phyloP scores from a whole-genome alignment of 2,888 invertebrate genomes.

The Drosophila mettleri region DNA sequence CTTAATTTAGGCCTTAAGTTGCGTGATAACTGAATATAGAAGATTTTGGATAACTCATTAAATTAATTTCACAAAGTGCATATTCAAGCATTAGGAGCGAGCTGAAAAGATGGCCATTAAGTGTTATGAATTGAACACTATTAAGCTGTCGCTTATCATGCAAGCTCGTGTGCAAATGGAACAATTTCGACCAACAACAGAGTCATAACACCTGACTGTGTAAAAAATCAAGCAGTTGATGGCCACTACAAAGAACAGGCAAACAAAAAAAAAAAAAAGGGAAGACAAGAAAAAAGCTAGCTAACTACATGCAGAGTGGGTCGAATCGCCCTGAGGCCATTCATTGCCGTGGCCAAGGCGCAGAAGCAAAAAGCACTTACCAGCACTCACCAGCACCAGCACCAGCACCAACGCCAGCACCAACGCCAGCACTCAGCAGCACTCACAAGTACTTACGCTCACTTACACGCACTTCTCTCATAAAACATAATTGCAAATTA shows the following conservation, averaged over 20 bases:
- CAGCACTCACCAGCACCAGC: slow-evolving; percentile 45
- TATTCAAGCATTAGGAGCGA: neutral
- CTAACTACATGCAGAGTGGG: slow-evolving; percentile 1
- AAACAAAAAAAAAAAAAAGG: neutral
- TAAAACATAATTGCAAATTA: slow-evolving; percentile 58
- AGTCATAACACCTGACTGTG: neutral
- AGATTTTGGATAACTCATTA: too few species aligned
- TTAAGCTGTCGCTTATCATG: neutral
- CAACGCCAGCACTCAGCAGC: slow-evolving; percentile 45
- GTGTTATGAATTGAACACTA: too few species aligned
- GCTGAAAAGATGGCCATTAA: neutral
- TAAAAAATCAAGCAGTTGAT: neutral
- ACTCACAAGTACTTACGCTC: slow-evolving; percentile 54
- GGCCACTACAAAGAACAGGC: slow-evolving; percentile 2
- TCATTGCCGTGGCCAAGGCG: slow-evolving; percentile 12
- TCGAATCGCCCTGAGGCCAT: slow-evolving; percentile 11
- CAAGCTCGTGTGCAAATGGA: neutral
- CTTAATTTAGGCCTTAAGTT: too few species aligned
- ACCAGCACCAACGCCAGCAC: too few species aligned
- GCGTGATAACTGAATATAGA: too few species aligned
- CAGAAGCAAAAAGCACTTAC: slow-evolving; percentile 34
- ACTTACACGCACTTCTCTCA: slow-evolving; percentile 53
- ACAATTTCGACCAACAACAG: neutral
- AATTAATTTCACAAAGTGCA: neutral
- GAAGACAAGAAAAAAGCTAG: neutral